Evolutionary conservation across 1,140 invertebrate species (phyloP).

Genomic region (Laodelphax striatellus): DNA sequence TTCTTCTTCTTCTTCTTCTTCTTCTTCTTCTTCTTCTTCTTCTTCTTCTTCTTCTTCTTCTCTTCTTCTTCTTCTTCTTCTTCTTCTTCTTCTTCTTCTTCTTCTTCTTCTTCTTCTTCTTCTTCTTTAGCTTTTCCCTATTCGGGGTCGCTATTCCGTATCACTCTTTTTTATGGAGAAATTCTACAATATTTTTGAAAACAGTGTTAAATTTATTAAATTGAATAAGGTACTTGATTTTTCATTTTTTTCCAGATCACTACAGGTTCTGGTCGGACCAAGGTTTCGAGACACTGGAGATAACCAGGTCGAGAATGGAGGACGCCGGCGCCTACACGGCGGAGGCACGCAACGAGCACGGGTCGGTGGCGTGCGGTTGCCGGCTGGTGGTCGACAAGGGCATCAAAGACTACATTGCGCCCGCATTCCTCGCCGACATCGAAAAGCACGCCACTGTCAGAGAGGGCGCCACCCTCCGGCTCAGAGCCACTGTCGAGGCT

Average conservation of each 20-base stretch:
- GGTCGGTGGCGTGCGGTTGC: conserved; percentile 70
- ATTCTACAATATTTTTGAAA: too few relatives aligned
- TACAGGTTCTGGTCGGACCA: conserved; percentile 42
- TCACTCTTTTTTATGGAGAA: too few relatives aligned
- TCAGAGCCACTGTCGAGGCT: conserved; percentile 62
- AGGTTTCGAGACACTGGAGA: conserved; percentile 74
- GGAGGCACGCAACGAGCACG: conserved; percentile 66
- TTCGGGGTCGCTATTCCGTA: too few relatives aligned
- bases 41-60: too few relatives aligned
- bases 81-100: too few relatives aligned
- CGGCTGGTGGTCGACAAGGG: conserved; percentile 74
- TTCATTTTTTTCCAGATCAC: conserved; percentile 35
- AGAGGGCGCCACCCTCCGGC: conserved; percentile 49
- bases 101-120: too few relatives aligned
- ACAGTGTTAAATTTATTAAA: too few relatives aligned
- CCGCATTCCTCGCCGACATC: conserved; percentile 57
- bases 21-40: too few relatives aligned
- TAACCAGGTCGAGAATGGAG: conserved; percentile 56
- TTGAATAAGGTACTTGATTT: too few relatives aligned
- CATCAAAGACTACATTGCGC: conserved; percentile 64
- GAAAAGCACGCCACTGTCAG: conserved; percentile 42
- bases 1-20: too few relatives aligned
- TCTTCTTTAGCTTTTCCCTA: too few relatives aligned
- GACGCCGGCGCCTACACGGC: conserved; percentile 76
- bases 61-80: too few relatives aligned